Evolutionary conservation across 2,888 invertebrate species (phyloP).

Genomic region (Achlya flavicornis): DNA sequence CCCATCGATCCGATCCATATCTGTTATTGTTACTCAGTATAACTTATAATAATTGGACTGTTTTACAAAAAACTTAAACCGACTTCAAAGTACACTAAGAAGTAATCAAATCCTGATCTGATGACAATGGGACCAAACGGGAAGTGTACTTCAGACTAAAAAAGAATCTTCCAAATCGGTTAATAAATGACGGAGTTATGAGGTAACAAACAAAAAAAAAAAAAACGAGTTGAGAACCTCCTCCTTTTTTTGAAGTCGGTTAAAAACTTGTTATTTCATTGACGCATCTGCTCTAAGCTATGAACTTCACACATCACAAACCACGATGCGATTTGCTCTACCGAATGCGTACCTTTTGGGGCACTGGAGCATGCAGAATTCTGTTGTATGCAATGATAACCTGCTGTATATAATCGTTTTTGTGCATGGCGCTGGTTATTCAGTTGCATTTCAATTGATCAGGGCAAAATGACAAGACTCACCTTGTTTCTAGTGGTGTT

Average conservation of each 20-base stretch:
- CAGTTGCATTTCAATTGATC: not conserved
- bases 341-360: constrained; percentile 46
- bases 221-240: too few relatives aligned
- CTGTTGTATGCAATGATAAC: constrained; percentile 27
- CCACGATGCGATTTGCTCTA: constrained; percentile 21
- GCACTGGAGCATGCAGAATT: constrained; percentile 42
- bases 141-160: too few relatives aligned
- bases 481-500: not conserved
- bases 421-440: not conserved
- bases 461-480: not conserved
- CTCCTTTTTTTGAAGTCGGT: too few relatives aligned
- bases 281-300: not conserved
- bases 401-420: constrained; percentile 24
- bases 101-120: too few relatives aligned
- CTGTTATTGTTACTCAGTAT: not conserved
- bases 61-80: too few relatives aligned
- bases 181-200: too few relatives aligned
- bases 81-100: too few relatives aligned
- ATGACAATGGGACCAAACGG: too few relatives aligned
- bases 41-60: too few relatives aligned
- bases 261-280: not conserved
- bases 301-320: not conserved
- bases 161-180: too few relatives aligned
- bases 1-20: constrained; percentile 19
- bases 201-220: too few relatives aligned